A percentile compares a stretch with the other conserved stretches of the same genome.
phyloP scores from a whole-genome alignment of 2,797 vertebrate species.

The Cheirogaleus major region DNA sequence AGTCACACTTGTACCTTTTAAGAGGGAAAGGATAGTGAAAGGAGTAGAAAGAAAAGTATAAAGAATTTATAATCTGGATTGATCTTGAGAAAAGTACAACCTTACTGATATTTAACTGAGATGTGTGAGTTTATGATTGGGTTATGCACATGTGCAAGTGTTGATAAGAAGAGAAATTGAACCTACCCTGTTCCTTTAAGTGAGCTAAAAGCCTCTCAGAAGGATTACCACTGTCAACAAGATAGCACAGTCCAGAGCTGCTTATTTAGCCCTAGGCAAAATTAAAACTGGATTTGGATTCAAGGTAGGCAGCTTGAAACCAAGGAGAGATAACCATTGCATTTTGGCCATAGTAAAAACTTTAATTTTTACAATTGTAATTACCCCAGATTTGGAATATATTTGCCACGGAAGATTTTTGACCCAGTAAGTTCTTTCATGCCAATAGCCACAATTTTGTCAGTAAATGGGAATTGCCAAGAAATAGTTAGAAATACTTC shows the following conservation, averaged over 20 bases:
- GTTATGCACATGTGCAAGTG: neutral
- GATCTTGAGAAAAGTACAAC: neutral
- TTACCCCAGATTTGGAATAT: slow-evolving; percentile 12
- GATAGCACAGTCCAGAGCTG: neutral
- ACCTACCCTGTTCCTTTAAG: neutral
- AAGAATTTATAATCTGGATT: neutral
- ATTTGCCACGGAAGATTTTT: slow-evolving; percentile 35
- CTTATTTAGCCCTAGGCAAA: neutral
- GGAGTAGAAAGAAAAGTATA: neutral
- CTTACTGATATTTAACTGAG: neutral
- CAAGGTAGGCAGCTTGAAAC: neutral
- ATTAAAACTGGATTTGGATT: neutral
- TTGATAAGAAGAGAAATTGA: neutral
- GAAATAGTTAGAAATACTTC: slow-evolving; percentile 20
- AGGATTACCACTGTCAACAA: neutral
- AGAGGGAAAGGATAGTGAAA: slow-evolving; percentile 6
- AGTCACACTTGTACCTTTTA: neutral
- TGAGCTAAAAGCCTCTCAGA: neutral
- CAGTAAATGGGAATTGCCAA: neutral
- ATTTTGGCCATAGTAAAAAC: slow-evolving; percentile 22
- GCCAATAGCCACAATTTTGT: neutral
- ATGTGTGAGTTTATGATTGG: neutral
- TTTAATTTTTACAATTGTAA: neutral
- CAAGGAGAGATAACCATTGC: neutral
- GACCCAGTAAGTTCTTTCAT: neutral